These are phyloP conservation scores for Hemiscyllium ocellatum DNA, from an alignment of 2,113 vertebrate species.

Conservation along the genomic window DNA sequence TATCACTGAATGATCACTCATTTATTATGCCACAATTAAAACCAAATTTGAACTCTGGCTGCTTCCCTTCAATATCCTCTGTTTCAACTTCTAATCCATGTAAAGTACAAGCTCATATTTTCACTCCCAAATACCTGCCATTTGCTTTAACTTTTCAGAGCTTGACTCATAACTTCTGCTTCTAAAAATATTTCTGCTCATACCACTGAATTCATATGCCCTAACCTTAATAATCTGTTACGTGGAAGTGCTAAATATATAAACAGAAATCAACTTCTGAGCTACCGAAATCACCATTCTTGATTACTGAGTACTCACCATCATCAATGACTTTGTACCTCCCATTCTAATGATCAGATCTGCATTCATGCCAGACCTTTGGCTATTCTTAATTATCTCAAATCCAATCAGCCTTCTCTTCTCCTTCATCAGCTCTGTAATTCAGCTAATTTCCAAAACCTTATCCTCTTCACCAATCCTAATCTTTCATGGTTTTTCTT, in stretches of 20 bases:
- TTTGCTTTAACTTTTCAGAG: background rate
- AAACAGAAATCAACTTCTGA: background rate
- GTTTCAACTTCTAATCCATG: background rate
- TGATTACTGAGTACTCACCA: constrained; percentile 10
- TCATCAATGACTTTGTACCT: background rate
- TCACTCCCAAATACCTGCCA: background rate
- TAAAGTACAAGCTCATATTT: background rate
- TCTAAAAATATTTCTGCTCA: background rate
- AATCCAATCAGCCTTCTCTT: constrained; percentile 19
- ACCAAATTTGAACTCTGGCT: background rate
- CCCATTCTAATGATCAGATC: background rate
- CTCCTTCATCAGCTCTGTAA: constrained; percentile 12
- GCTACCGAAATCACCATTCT: background rate
- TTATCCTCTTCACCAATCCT: constrained; percentile 18
- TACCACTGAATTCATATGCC: background rate
- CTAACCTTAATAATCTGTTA: background rate
- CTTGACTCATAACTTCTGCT: background rate
- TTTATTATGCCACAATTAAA: background rate
- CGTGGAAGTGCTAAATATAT: background rate
- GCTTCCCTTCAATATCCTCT: background rate
- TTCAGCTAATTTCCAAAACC: constrained; percentile 23
- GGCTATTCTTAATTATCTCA: constrained; percentile 26
- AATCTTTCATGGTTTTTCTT: constrained; percentile 2
- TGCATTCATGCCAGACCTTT: constrained; percentile 19
- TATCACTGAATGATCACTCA: background rate